Evolutionary conservation across 2,797 vertebrate genomes (phyloP).

Genomic region (Halcyon leucocephala): DNA sequence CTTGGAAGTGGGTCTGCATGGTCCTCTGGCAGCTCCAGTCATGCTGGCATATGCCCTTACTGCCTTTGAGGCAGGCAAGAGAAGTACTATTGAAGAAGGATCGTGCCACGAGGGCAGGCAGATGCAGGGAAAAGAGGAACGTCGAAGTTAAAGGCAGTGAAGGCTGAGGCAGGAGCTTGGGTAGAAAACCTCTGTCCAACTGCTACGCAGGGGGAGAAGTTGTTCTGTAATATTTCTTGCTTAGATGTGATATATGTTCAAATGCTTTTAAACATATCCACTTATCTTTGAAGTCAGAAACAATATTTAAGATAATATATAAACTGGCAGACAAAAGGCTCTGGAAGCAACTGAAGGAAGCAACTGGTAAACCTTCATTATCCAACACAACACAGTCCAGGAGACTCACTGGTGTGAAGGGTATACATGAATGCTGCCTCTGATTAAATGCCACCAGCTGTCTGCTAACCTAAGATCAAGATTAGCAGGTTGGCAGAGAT

Average conservation of each 20-base stretch:
- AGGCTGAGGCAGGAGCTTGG: neutral
- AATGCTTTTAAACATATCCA: neutral
- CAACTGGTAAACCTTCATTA: neutral
- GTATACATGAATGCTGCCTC: neutral
- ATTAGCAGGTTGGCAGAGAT: neutral
- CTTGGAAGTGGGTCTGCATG: neutral
- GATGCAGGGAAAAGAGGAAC: neutral
- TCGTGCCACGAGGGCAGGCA: neutral
- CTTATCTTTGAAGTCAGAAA: slow-evolving; percentile 21
- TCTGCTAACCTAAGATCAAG: neutral
- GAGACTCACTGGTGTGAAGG: neutral
- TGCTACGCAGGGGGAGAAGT: neutral
- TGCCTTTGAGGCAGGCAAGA: neutral
- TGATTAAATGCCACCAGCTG: slow-evolving; percentile 22
- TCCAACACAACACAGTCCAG: neutral
- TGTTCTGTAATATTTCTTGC: neutral
- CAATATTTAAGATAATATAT: slow-evolving; percentile 14
- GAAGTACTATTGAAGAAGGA: neutral
- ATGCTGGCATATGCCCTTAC: neutral
- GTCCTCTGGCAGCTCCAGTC: neutral
- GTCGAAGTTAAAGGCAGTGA: neutral
- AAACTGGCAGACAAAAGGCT: neutral
- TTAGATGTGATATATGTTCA: neutral
- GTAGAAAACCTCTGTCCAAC: neutral
- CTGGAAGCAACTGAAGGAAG: neutral